Conservation (phyloP, 1,140 invertebrate species). For the Nasonia giraulti region DNA sequence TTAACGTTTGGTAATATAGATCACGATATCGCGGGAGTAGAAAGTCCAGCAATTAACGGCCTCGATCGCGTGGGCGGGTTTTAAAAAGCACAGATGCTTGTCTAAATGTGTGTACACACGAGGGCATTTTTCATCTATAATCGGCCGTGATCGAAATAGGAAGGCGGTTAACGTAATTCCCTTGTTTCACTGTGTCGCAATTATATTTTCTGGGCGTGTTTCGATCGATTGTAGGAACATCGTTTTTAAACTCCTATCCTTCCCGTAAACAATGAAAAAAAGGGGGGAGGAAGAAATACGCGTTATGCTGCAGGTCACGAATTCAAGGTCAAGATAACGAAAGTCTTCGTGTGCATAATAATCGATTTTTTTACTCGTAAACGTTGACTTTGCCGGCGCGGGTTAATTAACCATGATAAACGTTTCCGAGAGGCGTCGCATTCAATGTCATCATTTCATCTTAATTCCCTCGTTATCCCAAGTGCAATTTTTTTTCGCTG, state of each 20-base stretch:
- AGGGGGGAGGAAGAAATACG: too few relatives aligned
- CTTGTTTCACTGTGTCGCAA: not conserved
- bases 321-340: conserved; percentile 35
- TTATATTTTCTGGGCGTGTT: not conserved
- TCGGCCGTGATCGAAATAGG: not conserved
- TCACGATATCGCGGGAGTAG: not conserved
- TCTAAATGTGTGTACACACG: not conserved
- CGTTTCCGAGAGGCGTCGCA: not conserved
- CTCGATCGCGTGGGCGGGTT: not conserved
- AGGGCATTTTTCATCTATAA: not conserved
- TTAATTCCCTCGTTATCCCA: not conserved
- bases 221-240: not conserved
- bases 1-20: not conserved
- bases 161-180: not conserved
- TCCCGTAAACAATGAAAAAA: not conserved
- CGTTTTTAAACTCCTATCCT: not conserved
- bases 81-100: not conserved
- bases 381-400: conserved; percentile 33
- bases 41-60: not conserved
- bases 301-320: not conserved
- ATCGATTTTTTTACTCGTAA: conserved; percentile 27
- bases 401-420: conserved; percentile 37
- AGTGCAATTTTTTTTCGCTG: not conserved
- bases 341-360: not conserved
- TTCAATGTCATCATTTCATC: conserved; percentile 31